phyloP scores from a whole-genome alignment of 2,113 vertebrate genomes.

The Xenopus tropicalis region DNA sequence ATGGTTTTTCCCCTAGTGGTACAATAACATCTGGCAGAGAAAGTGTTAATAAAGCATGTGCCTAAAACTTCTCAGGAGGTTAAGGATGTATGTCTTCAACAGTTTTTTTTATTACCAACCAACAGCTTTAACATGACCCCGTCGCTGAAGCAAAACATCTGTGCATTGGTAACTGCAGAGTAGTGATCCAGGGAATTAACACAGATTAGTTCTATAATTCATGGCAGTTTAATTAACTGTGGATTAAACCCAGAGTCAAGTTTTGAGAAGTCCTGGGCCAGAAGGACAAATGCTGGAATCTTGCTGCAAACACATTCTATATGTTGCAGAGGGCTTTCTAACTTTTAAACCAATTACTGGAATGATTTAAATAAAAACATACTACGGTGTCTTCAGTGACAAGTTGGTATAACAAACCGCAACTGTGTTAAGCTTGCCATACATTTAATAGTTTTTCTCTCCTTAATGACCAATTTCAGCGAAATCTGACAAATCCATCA shows the following conservation, averaged over 20 bases:
- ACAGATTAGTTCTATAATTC: conserved; percentile 14
- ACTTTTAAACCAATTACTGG: too few relatives aligned
- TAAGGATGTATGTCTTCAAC: not conserved
- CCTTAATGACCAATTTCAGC: too few relatives aligned
- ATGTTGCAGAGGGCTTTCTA: too few relatives aligned
- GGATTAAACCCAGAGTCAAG: conserved; percentile 1
- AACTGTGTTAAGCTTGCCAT: too few relatives aligned
- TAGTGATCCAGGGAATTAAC: not conserved
- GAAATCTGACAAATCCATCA: too few relatives aligned
- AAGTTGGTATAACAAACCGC: too few relatives aligned
- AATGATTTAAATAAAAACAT: too few relatives aligned
- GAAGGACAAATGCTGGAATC: not conserved
- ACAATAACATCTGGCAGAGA: too few relatives aligned
- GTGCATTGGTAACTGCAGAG: not conserved
- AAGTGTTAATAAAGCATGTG: not conserved
- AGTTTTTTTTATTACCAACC: not conserved
- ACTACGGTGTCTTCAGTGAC: too few relatives aligned
- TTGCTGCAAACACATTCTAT: too few relatives aligned
- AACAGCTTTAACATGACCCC: not conserved
- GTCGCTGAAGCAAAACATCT: not conserved
- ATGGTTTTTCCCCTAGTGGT: too few relatives aligned
- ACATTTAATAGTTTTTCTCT: too few relatives aligned
- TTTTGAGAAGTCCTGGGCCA: not conserved
- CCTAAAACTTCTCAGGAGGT: not conserved
- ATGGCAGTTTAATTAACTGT: conserved; percentile 20